Evolutionary conservation across 2,797 vertebrate species (phyloP).

Genomic region (Gymnothorax reevesii): DNA sequence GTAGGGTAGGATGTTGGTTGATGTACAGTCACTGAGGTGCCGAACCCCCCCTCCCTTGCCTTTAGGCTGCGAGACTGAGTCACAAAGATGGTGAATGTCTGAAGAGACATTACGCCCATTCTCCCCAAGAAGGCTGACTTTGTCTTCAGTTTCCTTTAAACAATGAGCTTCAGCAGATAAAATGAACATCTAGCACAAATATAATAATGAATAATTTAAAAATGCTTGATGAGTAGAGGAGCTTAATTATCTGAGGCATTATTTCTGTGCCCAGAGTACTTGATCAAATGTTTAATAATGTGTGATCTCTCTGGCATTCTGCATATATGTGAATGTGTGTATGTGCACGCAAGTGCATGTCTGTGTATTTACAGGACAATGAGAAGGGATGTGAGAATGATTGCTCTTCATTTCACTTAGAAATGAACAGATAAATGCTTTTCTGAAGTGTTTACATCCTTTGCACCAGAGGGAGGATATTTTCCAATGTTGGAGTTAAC

Average conservation of each 20-base stretch:
- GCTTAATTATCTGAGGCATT: not conserved
- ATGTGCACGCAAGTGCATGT: not conserved
- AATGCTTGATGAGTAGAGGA: not conserved
- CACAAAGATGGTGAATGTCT: not conserved
- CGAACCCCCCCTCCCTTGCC: conserved; percentile 42
- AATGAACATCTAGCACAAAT: conserved; percentile 36
- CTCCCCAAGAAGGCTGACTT: not conserved
- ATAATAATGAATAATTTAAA: conserved; percentile 24
- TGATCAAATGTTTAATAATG: conserved; percentile 26
- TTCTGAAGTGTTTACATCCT: conserved; percentile 5
- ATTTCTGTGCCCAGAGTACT: not conserved
- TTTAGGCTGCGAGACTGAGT: not conserved
- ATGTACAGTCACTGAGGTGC: conserved; percentile 59
- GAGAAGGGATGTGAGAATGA: conserved; percentile 23
- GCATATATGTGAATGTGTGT: not conserved
- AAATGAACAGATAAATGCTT: not conserved
- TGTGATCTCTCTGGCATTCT: conserved; percentile 17
- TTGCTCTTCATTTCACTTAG: not conserved
- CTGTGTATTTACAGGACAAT: conserved; percentile 11
- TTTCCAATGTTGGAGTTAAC: not conserved
- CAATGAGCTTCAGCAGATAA: conserved; percentile 17
- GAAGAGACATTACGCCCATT: not conserved
- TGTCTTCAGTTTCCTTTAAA: not conserved
- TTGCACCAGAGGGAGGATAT: not conserved
- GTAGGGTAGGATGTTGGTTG: conserved; percentile 57